phyloP scores from a whole-genome alignment of 2,797 vertebrate species.

The Phalloptychus januarius region DNA sequence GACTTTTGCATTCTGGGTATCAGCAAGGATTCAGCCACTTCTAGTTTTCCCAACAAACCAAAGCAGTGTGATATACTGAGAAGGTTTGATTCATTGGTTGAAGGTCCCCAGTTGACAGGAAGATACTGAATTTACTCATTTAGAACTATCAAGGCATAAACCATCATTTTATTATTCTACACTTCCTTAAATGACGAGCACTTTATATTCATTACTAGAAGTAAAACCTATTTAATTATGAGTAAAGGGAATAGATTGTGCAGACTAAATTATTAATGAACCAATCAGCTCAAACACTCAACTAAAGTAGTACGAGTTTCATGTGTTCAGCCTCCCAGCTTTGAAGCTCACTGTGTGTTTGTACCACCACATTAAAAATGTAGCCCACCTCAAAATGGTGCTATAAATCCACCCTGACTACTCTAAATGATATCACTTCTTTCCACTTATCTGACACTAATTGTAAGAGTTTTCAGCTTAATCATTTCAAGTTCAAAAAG shows the following conservation, averaged over 20 bases:
- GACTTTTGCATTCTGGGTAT: background rate
- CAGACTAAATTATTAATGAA: slow-evolving; percentile 10
- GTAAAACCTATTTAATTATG: slow-evolving; percentile 2
- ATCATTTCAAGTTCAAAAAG: background rate
- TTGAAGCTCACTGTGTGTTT: background rate
- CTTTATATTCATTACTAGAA: background rate
- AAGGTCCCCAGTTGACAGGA: background rate
- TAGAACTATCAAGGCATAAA: background rate
- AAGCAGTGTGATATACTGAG: background rate
- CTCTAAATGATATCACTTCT: background rate
- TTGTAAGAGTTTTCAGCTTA: background rate
- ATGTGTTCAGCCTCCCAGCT: background rate
- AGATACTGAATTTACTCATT: background rate
- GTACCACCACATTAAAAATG: slow-evolving; percentile 6
- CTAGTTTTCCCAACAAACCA: background rate
- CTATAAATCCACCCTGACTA: background rate
- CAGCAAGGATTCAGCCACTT: background rate
- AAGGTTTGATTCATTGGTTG: background rate
- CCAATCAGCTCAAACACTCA: background rate
- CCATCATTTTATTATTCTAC: background rate
- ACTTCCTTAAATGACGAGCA: background rate
- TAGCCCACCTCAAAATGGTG: slow-evolving; percentile 5
- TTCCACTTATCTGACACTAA: background rate
- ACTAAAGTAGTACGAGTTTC: background rate
- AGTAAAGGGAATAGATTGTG: background rate